A percentile compares a stretch with the other conserved stretches of the same genome.
Evolutionary conservation across 2,888 invertebrate species (phyloP).

Genomic region (Ommatoiulus sabulosus): DNA sequence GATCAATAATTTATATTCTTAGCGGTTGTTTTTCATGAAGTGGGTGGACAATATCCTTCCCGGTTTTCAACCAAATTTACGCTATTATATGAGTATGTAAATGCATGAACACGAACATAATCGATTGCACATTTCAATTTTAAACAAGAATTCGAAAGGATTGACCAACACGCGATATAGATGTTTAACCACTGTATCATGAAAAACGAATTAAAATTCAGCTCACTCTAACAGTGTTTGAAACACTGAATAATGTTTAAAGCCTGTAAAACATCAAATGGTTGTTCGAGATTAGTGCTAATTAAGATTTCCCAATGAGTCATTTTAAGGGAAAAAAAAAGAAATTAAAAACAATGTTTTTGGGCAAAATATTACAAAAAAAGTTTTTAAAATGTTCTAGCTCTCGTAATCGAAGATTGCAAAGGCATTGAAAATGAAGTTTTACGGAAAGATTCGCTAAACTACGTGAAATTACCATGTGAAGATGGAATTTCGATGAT

Average conservation of each 20-base stretch:
- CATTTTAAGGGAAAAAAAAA: too few relatives aligned
- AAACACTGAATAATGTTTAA: too few relatives aligned
- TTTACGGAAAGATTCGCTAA: background rate
- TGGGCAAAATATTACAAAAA: too few relatives aligned
- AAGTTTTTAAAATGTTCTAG: background rate
- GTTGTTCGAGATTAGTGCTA: too few relatives aligned
- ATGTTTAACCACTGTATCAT: too few relatives aligned
- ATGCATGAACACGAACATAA: background rate
- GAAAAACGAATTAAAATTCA: too few relatives aligned
- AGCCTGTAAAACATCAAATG: too few relatives aligned
- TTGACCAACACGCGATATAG: background rate
- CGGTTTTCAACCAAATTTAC: background rate
- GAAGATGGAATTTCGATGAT: background rate
- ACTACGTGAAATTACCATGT: background rate
- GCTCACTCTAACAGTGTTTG: too few relatives aligned
- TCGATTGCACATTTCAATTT: background rate
- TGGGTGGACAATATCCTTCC: background rate
- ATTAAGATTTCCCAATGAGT: too few relatives aligned
- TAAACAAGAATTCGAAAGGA: background rate
- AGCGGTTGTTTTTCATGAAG: background rate
- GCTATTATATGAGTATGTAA: too few relatives aligned
- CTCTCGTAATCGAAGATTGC: background rate
- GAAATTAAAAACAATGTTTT: too few relatives aligned
- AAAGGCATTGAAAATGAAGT: background rate
- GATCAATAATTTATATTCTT: background rate